These are phyloP conservation scores for Prunella strophiata DNA, from an alignment of 2,797 vertebrate species.

Conservation along the genomic window DNA sequence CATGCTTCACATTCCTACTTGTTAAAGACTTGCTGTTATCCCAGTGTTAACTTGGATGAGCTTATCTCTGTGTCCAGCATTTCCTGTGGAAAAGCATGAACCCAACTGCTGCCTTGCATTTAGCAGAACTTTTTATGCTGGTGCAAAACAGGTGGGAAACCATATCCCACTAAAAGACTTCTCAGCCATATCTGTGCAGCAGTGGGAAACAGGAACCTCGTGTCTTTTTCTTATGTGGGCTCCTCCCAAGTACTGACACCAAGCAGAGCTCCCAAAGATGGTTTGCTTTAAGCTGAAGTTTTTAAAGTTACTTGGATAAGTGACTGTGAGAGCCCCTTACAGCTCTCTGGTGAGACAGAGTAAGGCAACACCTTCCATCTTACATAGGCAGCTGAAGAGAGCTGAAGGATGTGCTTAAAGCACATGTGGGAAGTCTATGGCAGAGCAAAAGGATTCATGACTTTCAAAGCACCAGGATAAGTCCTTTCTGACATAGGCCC, in stretches of 20 bases:
- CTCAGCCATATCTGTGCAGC: neutral
- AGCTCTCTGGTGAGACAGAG: neutral
- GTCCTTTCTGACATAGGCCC: neutral
- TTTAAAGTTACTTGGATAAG: neutral
- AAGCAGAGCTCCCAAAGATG: neutral
- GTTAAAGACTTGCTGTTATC: neutral
- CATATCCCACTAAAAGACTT: neutral
- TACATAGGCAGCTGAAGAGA: neutral
- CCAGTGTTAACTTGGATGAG: neutral
- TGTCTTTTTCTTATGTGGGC: neutral
- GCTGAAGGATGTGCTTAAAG: neutral
- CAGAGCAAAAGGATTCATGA: neutral
- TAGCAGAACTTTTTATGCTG: neutral
- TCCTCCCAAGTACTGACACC: neutral
- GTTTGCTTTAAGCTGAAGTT: neutral
- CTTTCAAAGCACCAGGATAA: neutral
- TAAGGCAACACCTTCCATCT: neutral
- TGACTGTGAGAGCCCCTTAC: neutral
- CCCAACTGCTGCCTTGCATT: neutral
- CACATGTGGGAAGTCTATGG: neutral
- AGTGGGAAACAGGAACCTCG: neutral
- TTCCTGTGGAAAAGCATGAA: slow-evolving; percentile 49
- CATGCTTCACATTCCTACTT: neutral
- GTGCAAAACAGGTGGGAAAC: slow-evolving; percentile 27
- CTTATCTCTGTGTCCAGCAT: slow-evolving; percentile 27